Evolutionary conservation across 2,113 vertebrate genomes (phyloP).

Genomic region (Strigops habroptila): DNA sequence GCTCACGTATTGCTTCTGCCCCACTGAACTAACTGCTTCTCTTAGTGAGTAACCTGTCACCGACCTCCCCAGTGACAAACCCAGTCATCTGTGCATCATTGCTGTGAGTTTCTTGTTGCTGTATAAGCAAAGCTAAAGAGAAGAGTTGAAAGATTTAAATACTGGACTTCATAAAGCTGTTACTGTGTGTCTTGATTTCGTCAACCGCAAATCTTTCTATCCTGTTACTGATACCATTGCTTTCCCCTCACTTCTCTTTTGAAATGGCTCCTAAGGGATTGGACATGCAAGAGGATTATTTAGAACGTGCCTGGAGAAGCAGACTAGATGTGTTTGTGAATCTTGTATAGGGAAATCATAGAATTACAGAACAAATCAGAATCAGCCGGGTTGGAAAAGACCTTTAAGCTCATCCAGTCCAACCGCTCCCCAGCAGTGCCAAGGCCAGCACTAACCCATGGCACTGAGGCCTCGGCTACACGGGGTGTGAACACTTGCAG

Average conservation of each 20-base stretch:
- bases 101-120: not conserved
- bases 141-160: not conserved
- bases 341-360: not conserved
- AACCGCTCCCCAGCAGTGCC: not conserved
- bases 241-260: not conserved
- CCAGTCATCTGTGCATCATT: not conserved
- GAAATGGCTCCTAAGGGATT: not conserved
- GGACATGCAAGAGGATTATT: not conserved
- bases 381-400: not conserved
- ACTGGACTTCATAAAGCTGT: not conserved
- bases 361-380: not conserved
- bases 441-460: too few species aligned
- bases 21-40: not conserved
- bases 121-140: not conserved
- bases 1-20: not conserved
- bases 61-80: not conserved
- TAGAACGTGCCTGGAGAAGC: not conserved
- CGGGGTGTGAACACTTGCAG: fast-evolving
- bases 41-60: not conserved
- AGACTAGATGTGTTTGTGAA: not conserved
- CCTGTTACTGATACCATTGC: fast-evolving
- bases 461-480: too few species aligned
- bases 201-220: not conserved
- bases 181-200: not conserved
- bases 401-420: not conserved